Evolutionary conservation across 2,113 vertebrate species (phyloP), one percentile per base, ranked within the genome.

Genomic region (Menura novaehollandiae): DNA sequence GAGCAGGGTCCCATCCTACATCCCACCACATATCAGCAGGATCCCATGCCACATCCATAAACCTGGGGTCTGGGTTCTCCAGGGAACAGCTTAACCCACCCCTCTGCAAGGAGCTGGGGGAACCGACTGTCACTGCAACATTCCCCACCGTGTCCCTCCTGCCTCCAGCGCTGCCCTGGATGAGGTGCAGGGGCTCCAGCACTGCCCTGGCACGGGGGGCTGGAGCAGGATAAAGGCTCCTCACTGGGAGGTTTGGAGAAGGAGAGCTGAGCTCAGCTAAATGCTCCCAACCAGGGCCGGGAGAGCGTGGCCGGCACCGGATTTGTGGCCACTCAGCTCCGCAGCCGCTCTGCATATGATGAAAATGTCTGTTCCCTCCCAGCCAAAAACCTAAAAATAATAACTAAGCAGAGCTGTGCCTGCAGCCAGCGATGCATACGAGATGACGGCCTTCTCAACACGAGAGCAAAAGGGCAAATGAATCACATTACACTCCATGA

Each of bases 381-480:
- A 73, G 73, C 71, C 78, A 43, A 19, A 56, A 37, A 9, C 26
- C 88, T 33, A 47, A 60, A 52, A 46, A 14, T 35, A 49, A 46
- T 4, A 66, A 53, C 63, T 3, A 4, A 69, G 49, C 13, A 11
- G 35, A 39, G 44, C 88, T 75, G 69, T 86, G 84, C 94, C 94
- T 55, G 86, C 92, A 96, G 96, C 85, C 96, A 90, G 91, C 28
- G 7, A 77, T 91, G 96, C 95, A 90, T 90, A 93, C 30, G 6
- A 96, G 93, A 95, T 91, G 95, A 93, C 51, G 85, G 92, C 86
- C 87, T 87, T 19, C 94, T 89, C 96, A 52, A 74, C 89, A 87
- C 2, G 64, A 91, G 95, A 97, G 96, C 96, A 96, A 97, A 97
- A 97, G 96, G 95, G 96, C 97, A 97, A 97, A 94, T 32, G 92